Base-by-base conservation (phyloP, 1,140 invertebrate species). In the Cephus cinctus region DNA sequence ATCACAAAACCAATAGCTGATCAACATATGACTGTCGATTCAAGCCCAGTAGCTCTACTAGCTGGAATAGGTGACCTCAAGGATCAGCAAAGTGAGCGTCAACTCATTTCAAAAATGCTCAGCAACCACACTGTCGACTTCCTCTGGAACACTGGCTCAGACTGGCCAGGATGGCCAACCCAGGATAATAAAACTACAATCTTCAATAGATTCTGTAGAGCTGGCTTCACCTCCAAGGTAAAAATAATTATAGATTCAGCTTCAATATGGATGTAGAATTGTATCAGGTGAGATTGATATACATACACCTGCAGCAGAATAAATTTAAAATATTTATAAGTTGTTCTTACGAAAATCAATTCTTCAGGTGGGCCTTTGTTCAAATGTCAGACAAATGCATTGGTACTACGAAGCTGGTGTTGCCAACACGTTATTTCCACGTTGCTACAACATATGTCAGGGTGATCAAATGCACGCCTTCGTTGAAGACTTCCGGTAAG, bases 211-310 rank as follows among this genome's bases (percentile, higher is more conserved):
- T 95, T 89, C 69, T 86, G 83, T 47, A 84, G 88, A 54, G 89
- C 90, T 0, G 81, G 85, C 39, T 96, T 95, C 65, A 94, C 91
- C 2, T 94, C 92, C 0, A 96, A 96, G 80, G 90, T 93, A 77
- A 40, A 22, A 38, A 41, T 22, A 27, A 14, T 14, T 45, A 12
- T 12, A 3, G 27, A 16, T 39, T 30, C 12, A 12, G 22, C 12
- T 48, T 39, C 38, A 31, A 35, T 52, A 15, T n/a, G 9, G 40
- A 32, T 35, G 16, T 35, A 38, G 12, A 12, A 12, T 39, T 18
- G 32, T 35, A 19, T 27, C 14, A 20, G 15, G 4, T 15, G 36
- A 27, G 20, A n/a, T n/a, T n/a, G n/a, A n/a, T n/a, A n/a, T n/a
- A n/a, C n/a, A n/a, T n/a, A n/a, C n/a, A n/a, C n/a, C n/a, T n/a